phyloP scores from a whole-genome alignment of 2,113 vertebrate genomes.

The Clarias magur region DNA sequence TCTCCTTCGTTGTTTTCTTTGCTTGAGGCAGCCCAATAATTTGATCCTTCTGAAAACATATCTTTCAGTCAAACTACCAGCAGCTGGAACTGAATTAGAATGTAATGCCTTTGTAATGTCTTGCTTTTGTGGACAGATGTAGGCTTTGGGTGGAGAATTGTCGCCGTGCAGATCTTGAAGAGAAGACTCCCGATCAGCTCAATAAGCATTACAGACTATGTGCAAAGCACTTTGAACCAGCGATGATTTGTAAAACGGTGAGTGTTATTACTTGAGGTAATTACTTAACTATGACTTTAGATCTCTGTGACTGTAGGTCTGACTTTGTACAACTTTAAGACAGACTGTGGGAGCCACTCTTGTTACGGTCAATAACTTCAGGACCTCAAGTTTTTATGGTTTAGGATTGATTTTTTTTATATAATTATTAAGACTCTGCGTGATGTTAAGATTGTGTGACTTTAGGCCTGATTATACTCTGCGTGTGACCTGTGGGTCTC shows the following conservation, averaged over 20 bases:
- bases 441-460: background rate
- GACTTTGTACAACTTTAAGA: background rate
- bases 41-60: background rate
- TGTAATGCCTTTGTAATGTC: background rate
- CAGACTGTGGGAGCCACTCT: background rate
- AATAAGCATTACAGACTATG: constrained; percentile 93
- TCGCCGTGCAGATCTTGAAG: constrained; percentile 83
- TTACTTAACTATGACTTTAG: background rate
- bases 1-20: no score
- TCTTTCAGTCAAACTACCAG: background rate
- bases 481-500: background rate
- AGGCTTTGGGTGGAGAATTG: constrained; percentile 95
- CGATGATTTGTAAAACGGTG: constrained; percentile 84
- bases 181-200: constrained; percentile 88
- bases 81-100: background rate
- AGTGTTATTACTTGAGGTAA: constrained; percentile 61
- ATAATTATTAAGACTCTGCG: background rate
- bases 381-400: background rate
- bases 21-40: no score
- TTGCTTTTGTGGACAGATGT: constrained; percentile 74
- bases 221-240: constrained; percentile 91
- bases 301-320: background rate
- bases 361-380: background rate
- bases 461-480: no score
- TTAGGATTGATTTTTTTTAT: background rate